Base-by-base conservation (phyloP, 2,113 vertebrate genomes). In the Microtus oregoni region DNA sequence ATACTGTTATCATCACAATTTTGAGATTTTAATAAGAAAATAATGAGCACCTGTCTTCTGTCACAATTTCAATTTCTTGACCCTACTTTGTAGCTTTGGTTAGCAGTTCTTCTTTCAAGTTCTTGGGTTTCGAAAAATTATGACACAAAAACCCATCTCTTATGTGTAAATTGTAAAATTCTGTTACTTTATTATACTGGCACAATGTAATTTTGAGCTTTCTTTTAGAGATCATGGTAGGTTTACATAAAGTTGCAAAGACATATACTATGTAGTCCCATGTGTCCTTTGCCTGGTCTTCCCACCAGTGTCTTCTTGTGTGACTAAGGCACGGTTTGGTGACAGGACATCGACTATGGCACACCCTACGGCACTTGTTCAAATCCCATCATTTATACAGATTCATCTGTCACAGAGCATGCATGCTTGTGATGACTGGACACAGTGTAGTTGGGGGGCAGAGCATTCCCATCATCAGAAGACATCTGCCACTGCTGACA, bases 91-190 rank as follows among this genome's bases (percentile, higher is more conserved):
- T 83, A 1, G 6, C 41, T 82, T 76, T 86, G 50, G 3, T 15
- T 70, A n/a, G 5, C 28, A 32, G 5, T 72, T 44, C 32, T 91
- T 52, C 24, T 47, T 88, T 58, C 75, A 30, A 7, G 11, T 13
- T n/a, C 50, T 87, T 61, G 17, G 63, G 72, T 93, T 77, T 67
- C 67, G 3, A 52, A 90, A 81, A 61, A 35, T 78, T 86, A 19
- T 67, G 67, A 86, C 15, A 28, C 44, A 89, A 86, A 90, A 87
- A 41, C 26, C 17, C 55, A 30, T 90, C 30, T 58, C 89, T 89
- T 50, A 28, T 52, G 67, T 89, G 72, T 65, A 67, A 47, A 32
- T 4, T 30, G 30, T 76, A 32, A 35, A 22, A 44, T 67, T 65
- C 22, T 90, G 10, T 61, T 88, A 70, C 47, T 86, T 81, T 47